phyloP scores from a whole-genome alignment of 2,888 invertebrate species.

The Neoitamus cyanurus region DNA sequence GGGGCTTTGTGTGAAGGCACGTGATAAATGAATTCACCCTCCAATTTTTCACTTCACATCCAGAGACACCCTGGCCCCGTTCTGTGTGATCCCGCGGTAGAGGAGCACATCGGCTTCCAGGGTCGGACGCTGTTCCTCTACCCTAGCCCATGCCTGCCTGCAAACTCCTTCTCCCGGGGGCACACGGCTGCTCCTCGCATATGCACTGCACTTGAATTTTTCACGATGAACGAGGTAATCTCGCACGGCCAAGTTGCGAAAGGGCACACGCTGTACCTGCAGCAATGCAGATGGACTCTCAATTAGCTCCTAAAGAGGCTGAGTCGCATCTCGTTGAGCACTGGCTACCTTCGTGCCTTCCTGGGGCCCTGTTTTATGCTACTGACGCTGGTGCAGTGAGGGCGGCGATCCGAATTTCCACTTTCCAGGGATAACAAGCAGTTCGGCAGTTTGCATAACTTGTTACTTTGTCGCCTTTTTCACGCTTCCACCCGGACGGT shows the following conservation, averaged over 20 bases:
- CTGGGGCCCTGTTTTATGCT: background rate
- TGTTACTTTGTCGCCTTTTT: constrained; percentile 28
- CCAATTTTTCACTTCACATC: constrained; percentile 33
- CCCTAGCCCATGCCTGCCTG: background rate
- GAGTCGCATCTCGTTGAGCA: background rate
- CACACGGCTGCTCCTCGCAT: background rate
- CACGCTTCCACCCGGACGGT: background rate
- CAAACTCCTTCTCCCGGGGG: background rate
- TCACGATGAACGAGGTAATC: constrained; percentile 31
- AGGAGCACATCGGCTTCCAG: background rate
- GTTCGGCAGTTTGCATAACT: constrained; percentile 6
- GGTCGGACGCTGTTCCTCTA: background rate
- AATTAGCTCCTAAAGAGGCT: constrained; percentile 22
- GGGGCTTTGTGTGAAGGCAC: constrained; percentile 28
- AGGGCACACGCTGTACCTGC: constrained; percentile 19
- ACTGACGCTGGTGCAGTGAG: background rate
- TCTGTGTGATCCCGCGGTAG: background rate
- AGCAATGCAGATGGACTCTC: constrained; percentile 37
- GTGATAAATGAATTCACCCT: constrained; percentile 28
- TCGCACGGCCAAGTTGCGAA: constrained; percentile 15
- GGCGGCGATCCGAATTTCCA: background rate
- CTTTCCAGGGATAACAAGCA: background rate
- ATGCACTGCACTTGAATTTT: constrained; percentile 24
- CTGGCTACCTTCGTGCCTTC: background rate
- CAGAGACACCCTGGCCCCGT: background rate